Evolutionary conservation across 2,888 invertebrate genomes (phyloP), one percentile per base, ranked within the genome.

Genomic region (Andrena fulva): DNA sequence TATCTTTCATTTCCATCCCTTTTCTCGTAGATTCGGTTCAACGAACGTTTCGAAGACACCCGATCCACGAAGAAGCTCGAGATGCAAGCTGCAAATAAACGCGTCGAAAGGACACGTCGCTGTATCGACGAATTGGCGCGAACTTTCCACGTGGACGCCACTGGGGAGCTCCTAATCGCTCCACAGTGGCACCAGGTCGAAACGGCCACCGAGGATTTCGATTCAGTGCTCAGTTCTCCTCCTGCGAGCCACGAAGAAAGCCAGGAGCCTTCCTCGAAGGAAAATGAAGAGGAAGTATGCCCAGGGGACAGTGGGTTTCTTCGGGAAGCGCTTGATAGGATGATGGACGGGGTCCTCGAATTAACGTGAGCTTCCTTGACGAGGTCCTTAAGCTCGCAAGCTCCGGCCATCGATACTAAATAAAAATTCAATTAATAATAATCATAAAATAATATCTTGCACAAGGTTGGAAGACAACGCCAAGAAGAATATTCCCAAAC

Each of bases 301-400:
- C 1, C 12, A n/a, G 35, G 35, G 4, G 20, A 33, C 6, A 69
- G 71, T 4, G 68, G 64, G 94, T 74, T 94, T 96, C 95, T 96
- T 87, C 95, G 96, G 87, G 94, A 96, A 29, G 96, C 97, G 0
- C 94, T 97, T 24, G 95, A 96, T 24, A 95, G 95, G 0, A 98
- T 97, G 97, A 98, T 98, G 98, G 97, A 98, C 91, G 98, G 98
- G 0, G 97, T 98, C 24, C 94, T 98, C 52, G 98, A 98, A 94
- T 96, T 97, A 70, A 89, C 89, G 93, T 92, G 70, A 69, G 54
- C 24, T 24, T 24, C 16, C 1, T 12, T 35, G 63, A 27, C 31
- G 10, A 10, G 4, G 27, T 56, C 4, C 4, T 56, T 12, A 10
- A 3, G 8, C 2, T 24, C 54, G 52, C 7, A 56, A 24, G 20